Evolutionary conservation across 2,888 invertebrate genomes (phyloP).

Genomic region (Belgica antarctica): DNA sequence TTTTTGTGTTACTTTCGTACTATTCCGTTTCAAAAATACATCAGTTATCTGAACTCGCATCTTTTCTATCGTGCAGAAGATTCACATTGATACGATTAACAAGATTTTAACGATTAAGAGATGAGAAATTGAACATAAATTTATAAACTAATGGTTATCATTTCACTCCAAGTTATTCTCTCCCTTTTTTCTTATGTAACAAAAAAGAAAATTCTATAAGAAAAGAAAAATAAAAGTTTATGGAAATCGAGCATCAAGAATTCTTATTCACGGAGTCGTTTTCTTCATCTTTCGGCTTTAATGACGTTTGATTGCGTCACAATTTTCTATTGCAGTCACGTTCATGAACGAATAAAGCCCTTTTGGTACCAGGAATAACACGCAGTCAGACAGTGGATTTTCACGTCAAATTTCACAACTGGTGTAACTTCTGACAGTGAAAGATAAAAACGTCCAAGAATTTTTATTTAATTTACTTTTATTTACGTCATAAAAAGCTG

Average conservation of each 20-base stretch:
- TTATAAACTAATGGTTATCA: not conserved
- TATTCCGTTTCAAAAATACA: not conserved
- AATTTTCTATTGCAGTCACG: no score
- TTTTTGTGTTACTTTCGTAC: no score
- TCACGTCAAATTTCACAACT: no score
- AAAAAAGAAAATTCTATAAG: not conserved
- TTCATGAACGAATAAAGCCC: no score
- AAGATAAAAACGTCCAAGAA: no score
- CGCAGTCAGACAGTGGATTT: no score
- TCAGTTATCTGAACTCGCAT: not conserved
- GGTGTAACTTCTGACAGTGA: no score
- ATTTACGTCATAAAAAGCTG: not conserved
- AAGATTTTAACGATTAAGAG: not conserved
- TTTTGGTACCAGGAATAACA: no score
- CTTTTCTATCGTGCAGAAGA: not conserved
- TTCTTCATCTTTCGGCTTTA: no score
- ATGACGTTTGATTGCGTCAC: no score
- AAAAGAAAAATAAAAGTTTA: not conserved
- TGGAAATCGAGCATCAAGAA: no score
- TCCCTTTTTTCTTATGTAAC: not conserved
- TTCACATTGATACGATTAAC: not conserved
- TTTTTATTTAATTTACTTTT: not conserved
- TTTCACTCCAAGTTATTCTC: not conserved
- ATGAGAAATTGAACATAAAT: not conserved
- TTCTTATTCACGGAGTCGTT: no score